Evolutionary conservation across 2,113 vertebrate genomes (phyloP).

Genomic region (Ptilonorhynchus violaceus): DNA sequence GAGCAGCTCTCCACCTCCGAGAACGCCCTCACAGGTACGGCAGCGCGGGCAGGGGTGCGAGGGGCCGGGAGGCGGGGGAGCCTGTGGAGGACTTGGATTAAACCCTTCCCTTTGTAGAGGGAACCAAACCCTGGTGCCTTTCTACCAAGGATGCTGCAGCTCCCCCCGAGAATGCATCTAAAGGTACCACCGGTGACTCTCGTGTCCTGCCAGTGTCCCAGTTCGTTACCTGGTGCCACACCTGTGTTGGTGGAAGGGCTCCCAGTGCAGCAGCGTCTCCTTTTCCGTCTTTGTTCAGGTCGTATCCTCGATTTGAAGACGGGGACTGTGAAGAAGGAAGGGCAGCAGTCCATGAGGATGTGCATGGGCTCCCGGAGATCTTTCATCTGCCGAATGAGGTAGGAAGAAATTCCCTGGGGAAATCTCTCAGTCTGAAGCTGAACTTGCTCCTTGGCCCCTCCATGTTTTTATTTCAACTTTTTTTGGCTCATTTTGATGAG

Average conservation of each 20-base stretch:
- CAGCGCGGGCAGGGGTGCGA: accelerated
- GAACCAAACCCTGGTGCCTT: constrained; percentile 56
- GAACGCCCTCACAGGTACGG: constrained; percentile 84
- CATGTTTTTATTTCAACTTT: neutral
- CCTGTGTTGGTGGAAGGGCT: neutral
- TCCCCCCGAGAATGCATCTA: constrained; percentile 3
- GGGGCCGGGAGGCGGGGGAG: neutral
- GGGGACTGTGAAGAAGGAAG: constrained; percentile 96
- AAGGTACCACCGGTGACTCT: constrained; percentile 20
- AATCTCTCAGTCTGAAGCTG: neutral
- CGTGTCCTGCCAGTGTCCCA: neutral
- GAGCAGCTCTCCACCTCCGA: constrained; percentile 95
- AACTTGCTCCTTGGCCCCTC: neutral
- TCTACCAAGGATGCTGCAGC: constrained; percentile 47
- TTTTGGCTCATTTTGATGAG: neutral
- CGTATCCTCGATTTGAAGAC: constrained; percentile 96
- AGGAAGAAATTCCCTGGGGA: neutral
- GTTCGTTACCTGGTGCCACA: neutral
- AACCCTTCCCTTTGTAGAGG: constrained; percentile 55
- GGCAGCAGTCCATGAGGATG: constrained; percentile 95
- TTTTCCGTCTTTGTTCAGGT: constrained; percentile 61
- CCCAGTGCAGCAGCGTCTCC: neutral
- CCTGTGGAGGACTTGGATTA: neutral
- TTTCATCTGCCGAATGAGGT: constrained; percentile 99
- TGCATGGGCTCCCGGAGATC: constrained; percentile 93